Base-by-base conservation (phyloP, 2,797 vertebrate genomes). In the Argya squamiceps region DNA sequence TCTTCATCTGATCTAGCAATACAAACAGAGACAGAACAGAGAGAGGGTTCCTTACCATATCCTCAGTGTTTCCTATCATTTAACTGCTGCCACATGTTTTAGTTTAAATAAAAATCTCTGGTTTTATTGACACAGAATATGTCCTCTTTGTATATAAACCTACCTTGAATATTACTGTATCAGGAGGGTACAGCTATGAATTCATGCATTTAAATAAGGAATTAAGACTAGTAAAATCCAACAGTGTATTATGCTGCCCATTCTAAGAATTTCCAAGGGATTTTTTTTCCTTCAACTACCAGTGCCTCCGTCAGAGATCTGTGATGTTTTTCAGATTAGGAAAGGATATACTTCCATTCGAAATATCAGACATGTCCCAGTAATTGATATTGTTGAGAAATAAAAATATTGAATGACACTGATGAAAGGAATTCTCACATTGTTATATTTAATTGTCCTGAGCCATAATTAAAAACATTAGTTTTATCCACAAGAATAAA, bases 1-100 rank as follows among this genome's bases (percentile, higher is more conserved):
- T 99, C 99, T 26, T 98, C 98, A 60, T 99, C 98, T 9, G 99
- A 99, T 96, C 99, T 99, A 94, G 43, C 93, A 95, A 71, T 17
- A 34, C 15, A 79, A 96, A 88, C n/a, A 76, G 27, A 69, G 10
- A 60, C 10, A 83, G 43, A 26, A 46, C 5, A 13, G 11, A 65
- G 20, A 77, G 64, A 62, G 58, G 3, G 13, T 26, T 85, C 46
- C 15, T 39, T 70, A 78, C 3, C 36, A 37, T 15, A 59, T 55
- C 11, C 10, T 29, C 49, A 23, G 24, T 53, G 43, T 58, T 81
- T 70, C 22, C 10, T 69, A 36, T 29, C 10, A 41, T 49, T 41
- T 22, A 83, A 79, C 5, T 69, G 7, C 39, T 79, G 50, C 20
- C 67, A 32, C 2, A 27, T 52, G 14, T 44, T 88, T 92, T 37